Base-by-base conservation (phyloP, 1,140 invertebrate species). In the Maniola jurtina region DNA sequence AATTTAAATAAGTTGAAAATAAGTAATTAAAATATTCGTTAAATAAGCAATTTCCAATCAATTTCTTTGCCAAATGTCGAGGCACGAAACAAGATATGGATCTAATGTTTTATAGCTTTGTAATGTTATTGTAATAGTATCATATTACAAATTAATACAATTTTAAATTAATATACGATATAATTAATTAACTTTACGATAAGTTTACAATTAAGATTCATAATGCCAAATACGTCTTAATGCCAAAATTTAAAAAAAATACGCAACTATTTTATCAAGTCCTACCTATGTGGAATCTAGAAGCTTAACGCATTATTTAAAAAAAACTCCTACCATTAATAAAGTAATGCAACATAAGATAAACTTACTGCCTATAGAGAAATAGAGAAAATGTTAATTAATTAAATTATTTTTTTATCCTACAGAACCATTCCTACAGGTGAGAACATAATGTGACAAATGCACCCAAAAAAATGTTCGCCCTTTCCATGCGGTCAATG, bases 401-500 rank as follows among this genome's bases (percentile, higher is more conserved):
- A 38, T 38, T 11, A 38, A 38, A 36, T 36, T 36, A 36, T 6
- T 38, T 38, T 38, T 38, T 13, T 55, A 40, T n/a, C 25, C 14
- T 52, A 73, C 69, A 35, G 69, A 71, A 73, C 72, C 69, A 62
- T 42, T 10, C 16, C 13, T 2, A 6, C 14, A 61, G 45, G 40
- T 57, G 55, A 56, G 50, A 56, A 14, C 11, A 50, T 6, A 60
- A 42, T 45, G 47, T 14, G 5, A 40, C 54, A 61, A 59, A n/a
- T 54, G 61, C 48, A 25, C 59, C 13, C 45, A 59, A 69, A 68
- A 68, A 69, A 64, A 42, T 33, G 38, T 25, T 54, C 55, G 16
- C 65, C 45, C 48, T 52, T 52, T 45, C 42, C 42, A 11, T 45
- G 42, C 42, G 42, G 5, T 11, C 42, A 45, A n/a, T 57, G 59